Conservation (phyloP, 1,140 invertebrate genomes). For the Goniozus legneri region DNA sequence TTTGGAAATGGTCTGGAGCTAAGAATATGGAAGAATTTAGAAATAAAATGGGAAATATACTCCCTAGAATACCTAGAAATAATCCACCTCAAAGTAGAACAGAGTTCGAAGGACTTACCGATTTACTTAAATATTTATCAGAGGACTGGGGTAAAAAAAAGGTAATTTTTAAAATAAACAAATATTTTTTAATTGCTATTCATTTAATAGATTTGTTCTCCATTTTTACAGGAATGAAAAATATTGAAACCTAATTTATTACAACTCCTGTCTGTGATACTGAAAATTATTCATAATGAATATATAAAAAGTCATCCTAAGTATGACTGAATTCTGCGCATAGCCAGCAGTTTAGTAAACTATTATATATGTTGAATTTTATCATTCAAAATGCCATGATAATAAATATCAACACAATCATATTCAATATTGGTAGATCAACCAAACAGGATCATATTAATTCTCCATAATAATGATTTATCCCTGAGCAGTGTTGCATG, state of each 20-base stretch:
- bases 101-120: conserved; percentile 80
- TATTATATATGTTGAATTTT: not conserved
- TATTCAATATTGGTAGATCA: too few species aligned
- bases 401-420: too few species aligned
- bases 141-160: conserved; percentile 52
- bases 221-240: not conserved
- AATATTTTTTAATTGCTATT: not conserved
- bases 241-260: too few species aligned
- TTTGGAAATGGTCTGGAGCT: conserved; percentile 88
- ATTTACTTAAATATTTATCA: conserved; percentile 74
- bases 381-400: too few species aligned
- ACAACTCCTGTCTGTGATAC: conserved; percentile 4
- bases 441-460: too few species aligned
- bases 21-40: conserved; percentile 74
- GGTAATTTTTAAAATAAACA: not conserved
- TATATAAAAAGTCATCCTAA: not conserved
- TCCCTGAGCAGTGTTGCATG: too few species aligned
- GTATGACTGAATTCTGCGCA: conserved; percentile 11
- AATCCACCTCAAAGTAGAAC: conserved; percentile 77
- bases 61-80: conserved; percentile 77
- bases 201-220: too few species aligned
- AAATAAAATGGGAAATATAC: conserved; percentile 64
- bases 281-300: conserved; percentile 12
- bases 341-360: conserved; percentile 12
- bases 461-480: too few species aligned